A percentile compares a stretch with the other conserved stretches of the same genome.
Conservation (phyloP, 2,888 invertebrate species). For the Drosophila bunnanda region DNA sequence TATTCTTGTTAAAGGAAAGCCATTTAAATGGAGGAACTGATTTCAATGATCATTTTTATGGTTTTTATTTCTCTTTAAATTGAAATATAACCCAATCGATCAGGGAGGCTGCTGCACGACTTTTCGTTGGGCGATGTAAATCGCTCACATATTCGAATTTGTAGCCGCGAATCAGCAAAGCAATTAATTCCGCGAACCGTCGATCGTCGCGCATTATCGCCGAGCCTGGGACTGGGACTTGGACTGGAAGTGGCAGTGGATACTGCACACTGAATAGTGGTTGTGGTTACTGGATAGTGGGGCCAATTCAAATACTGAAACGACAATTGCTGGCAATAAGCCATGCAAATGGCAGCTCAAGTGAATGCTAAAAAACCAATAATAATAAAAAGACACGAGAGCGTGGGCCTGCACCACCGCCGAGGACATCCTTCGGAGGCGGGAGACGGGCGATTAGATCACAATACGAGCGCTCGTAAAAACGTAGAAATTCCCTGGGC, state of each 20-base stretch:
- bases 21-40: background rate
- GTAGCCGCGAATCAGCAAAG: conserved; percentile 66
- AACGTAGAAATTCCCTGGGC: conserved; percentile 54
- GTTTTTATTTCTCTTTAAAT: background rate
- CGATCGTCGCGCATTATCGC: conserved; percentile 76
- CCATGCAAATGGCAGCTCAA: conserved; percentile 71
- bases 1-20: background rate
- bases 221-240: background rate
- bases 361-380: conserved; percentile 73
- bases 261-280: background rate
- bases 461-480: conserved; percentile 60
- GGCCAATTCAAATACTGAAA: conserved; percentile 39
- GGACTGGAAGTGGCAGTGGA: background rate
- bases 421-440: conserved; percentile 48
- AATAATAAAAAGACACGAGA: conserved; percentile 78
- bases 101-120: conserved; percentile 53
- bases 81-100: background rate
- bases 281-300: background rate
- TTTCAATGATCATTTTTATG: background rate
- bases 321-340: conserved; percentile 75
- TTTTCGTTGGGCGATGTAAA: conserved; percentile 56
- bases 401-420: conserved; percentile 60
- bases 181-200: conserved; percentile 71
- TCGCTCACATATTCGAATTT: conserved; percentile 65
- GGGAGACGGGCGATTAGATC: conserved; percentile 70